Base-by-base conservation (phyloP, 2,888 invertebrate species). In the Stenurella melanura region DNA sequence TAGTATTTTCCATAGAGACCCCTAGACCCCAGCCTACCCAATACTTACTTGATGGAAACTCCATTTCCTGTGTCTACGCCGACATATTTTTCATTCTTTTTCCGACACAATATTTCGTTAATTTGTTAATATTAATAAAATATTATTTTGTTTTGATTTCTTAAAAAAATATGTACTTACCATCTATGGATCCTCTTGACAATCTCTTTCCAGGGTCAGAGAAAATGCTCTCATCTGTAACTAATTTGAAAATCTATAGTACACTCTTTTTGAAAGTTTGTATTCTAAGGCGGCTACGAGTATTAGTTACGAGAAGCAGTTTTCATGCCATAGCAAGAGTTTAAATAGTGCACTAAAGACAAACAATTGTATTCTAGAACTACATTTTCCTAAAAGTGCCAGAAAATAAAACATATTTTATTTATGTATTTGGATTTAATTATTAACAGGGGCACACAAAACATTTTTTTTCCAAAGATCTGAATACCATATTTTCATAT, bases 191-290 rank as follows among this genome's bases (percentile, higher is more conserved):
- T 81, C 90, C 90, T 83, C 89, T 87, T 73, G 90, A 90, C 82
- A 88, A 85, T 79, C 90, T 87, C 86, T 90, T 90, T 77, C 87
- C 89, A 81, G 86, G 86, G 84, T 90, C 90, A 83, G 89, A 89
- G 84, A 87, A 89, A 84, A 89, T 87, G 85, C 89, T 89, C 84
- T 90, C 90, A 87, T 90, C 90, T 89, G 90, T 88, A 89, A 90
- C 90, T 90, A 84, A 86, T 21, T n/a, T 54, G 15, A 15, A 56
- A 17, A 26, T 26, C 7, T 54, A 19, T 4, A 67, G 9, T 56
- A 50, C 50, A 50, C 15, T 2, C 6, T n/a, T 50, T n/a, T 50
- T n/a, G 12, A n/a, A 26, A 50, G n/a, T 6, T 50, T 15, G 11
- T 50, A 34, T 50, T 50, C 3, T 17, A 34, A 12, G n/a, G 15